phyloP scores from a whole-genome alignment of 2,888 invertebrate species.

The Papilio elwesi region DNA sequence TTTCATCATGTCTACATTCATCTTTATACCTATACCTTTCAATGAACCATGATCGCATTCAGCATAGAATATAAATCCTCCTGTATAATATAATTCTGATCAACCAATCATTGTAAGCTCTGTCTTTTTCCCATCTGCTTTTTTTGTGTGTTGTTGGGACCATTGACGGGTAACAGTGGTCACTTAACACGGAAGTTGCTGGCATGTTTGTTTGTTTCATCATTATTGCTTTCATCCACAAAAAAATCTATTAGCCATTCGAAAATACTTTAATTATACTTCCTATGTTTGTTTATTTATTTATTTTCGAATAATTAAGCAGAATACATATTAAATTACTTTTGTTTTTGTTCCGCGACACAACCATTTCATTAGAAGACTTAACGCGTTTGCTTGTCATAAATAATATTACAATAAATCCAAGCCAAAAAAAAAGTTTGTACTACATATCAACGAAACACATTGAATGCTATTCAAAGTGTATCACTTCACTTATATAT shows the following conservation, averaged over 20 bases:
- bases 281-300: background rate
- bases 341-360: conserved; percentile 66
- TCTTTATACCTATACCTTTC: too few species aligned
- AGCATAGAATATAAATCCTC: too few species aligned
- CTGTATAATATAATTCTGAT: too few species aligned
- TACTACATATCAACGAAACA: conserved; percentile 23
- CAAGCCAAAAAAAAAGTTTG: conserved; percentile 1
- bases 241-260: background rate
- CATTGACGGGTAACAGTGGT: too few species aligned
- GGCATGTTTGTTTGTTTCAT: too few species aligned
- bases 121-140: too few species aligned
- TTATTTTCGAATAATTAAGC: background rate
- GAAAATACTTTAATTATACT: background rate
- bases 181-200: too few species aligned
- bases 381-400: conserved; percentile 57
- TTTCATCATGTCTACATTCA: too few species aligned
- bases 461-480: background rate
- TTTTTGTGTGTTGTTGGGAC: too few species aligned
- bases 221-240: too few species aligned
- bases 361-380: conserved; percentile 64
- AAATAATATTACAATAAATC: conserved; percentile 34
- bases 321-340: conserved; percentile 47
- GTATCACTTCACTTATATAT: background rate
- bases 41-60: too few species aligned
- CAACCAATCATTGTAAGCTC: too few species aligned